These are phyloP conservation scores for Apolygus lucorum DNA, from an alignment of 1,140 invertebrate genomes.

Conservation along the genomic window DNA sequence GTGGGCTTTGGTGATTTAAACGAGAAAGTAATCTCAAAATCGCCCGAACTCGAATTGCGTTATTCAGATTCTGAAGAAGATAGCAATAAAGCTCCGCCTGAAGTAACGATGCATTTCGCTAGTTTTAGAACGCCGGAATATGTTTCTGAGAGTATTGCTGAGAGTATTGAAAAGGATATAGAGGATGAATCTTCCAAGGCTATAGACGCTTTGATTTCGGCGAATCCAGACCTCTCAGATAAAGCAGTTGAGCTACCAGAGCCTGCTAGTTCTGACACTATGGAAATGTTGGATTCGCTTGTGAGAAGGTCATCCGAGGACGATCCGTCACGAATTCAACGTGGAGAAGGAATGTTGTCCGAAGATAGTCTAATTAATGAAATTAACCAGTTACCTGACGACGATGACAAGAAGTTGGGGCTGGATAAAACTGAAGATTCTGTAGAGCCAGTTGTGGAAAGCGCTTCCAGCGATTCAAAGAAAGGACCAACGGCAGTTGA, in stretches of 20 bases:
- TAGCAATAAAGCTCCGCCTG: neutral
- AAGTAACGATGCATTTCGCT: constrained; percentile 1
- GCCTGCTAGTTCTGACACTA: neutral
- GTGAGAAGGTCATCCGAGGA: neutral
- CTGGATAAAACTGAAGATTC: no score
- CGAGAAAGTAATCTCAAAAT: neutral
- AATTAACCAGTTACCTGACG: constrained; percentile 5
- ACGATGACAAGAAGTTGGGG: neutral
- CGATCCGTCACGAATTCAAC: neutral
- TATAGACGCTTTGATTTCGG: neutral
- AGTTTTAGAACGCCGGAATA: neutral
- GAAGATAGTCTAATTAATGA: constrained; percentile 9
- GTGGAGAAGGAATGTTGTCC: neutral
- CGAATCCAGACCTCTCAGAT: neutral
- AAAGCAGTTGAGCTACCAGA: neutral
- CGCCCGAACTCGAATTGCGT: neutral
- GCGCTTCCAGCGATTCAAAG: no score
- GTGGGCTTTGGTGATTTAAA: neutral
- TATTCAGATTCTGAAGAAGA: neutral
- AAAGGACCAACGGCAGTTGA: no score
- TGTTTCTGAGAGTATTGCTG: neutral
- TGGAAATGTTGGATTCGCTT: constrained; percentile 2
- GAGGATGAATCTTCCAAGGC: neutral
- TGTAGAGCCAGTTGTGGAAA: no score
- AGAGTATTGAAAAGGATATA: neutral